Evolutionary conservation across 2,113 vertebrate genomes (phyloP), one percentile per base, ranked within the genome.

Genomic region (Dryoscopus gambensis): DNA sequence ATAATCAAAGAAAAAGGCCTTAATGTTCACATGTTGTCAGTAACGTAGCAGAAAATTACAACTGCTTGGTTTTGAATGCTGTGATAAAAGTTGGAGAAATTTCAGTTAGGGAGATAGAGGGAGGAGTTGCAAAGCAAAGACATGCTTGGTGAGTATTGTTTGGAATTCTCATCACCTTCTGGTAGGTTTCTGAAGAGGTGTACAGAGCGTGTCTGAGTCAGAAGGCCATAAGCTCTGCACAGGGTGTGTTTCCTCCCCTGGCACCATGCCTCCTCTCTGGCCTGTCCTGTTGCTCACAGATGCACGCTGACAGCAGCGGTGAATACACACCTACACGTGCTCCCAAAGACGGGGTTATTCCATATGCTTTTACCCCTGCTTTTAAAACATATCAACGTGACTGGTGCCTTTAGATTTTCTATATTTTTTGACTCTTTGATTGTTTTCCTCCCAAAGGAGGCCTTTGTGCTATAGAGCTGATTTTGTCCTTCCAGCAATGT

Each of bases 401-500:
- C 18, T 89, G 67, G 25, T 90, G 70, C 74, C 50, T 92, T 87
- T 87, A 62, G 42, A 64, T 80, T 78, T 93, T 80, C 23, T 18
- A 42, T 28, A 23, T 53, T 67, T 93, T 94, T 94, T 75, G 57
- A 39, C 49, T 75, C 25, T 49, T 13, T 25, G 7, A 10, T 56
- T 53, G 63, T 85, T 90, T 83, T 46, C 50, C 84, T 97, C 87
- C 52, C 39, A 65, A 82, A 37, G 44, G 78, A 80, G 67, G 47
- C 76, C 40, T 81, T 89, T 95, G 35, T 87, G 56, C 63, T 90
- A 1, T 47, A 44, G 52, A 88, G 90, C 85, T 93, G 89, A 95
- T 89, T 71, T 60, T 85, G 40, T 95, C 85, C 94, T 95, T 95
- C 75, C 76, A 86, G 92, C 50, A 69, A 20, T 96, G 93, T 68